Evolutionary conservation across 2,888 invertebrate species (phyloP).

Genomic region (Cremastobaeus sp.): DNA sequence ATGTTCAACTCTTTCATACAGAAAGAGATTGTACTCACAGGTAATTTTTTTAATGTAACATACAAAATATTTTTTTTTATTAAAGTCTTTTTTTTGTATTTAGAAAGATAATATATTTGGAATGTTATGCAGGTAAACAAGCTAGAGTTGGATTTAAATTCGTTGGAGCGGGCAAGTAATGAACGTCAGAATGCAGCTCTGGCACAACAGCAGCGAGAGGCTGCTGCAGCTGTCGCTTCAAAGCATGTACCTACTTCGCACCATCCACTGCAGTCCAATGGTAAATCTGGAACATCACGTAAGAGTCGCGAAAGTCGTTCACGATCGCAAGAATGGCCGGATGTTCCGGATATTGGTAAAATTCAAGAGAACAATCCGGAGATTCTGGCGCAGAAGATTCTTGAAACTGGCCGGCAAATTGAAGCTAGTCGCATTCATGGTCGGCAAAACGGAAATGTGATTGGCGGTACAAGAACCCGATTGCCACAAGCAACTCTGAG

Average conservation of each 20-base stretch:
- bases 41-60: conserved; percentile 73
- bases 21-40: conserved; percentile 90
- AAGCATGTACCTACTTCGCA: conserved; percentile 67
- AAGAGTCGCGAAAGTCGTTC: conserved; percentile 86
- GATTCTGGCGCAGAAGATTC: conserved; percentile 91
- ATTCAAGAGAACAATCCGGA: conserved; percentile 96
- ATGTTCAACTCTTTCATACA: conserved; percentile 88
- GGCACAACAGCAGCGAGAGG: conserved; percentile 77
- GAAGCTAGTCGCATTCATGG: conserved; percentile 86
- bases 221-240: conserved; percentile 60
- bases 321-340: conserved; percentile 94
- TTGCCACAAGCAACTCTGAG: conserved; percentile 73
- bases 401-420: conserved; percentile 92
- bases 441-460: conserved; percentile 63
- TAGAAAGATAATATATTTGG: background rate
- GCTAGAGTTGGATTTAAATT: conserved; percentile 87
- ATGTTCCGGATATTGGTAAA: conserved; percentile 92
- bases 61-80: background rate
- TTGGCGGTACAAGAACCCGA: conserved; percentile 67
- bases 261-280: conserved; percentile 66
- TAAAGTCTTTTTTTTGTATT: background rate
- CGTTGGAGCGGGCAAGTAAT: conserved; percentile 85
- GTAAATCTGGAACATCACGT: conserved; percentile 77
- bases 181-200: conserved; percentile 81
- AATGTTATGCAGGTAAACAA: conserved; percentile 80